phyloP scores from a whole-genome alignment of 2,113 vertebrate species.

The Donacobius atricapilla region DNA sequence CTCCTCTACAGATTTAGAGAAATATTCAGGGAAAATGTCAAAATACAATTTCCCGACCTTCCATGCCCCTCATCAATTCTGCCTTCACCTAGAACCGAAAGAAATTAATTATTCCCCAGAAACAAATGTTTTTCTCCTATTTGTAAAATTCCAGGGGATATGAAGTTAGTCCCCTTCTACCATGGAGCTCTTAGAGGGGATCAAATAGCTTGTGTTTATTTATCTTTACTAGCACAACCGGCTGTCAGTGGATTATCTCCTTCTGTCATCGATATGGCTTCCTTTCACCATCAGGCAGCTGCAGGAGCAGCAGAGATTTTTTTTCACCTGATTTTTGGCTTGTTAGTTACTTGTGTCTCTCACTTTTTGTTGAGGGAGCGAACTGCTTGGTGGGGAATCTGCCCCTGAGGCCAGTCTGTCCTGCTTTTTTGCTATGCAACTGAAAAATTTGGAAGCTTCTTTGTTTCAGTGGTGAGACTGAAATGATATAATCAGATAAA shows the following conservation, averaged over 20 bases:
- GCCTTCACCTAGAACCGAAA: neutral
- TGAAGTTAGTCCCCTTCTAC: neutral
- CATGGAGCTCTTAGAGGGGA: neutral
- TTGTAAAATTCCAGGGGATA: neutral
- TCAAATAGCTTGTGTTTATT: conserved; percentile 35
- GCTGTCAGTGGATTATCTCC: conserved; percentile 51
- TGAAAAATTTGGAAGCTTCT: neutral
- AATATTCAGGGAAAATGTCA: neutral
- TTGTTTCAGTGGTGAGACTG: neutral
- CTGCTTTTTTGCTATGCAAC: neutral
- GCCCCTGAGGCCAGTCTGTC: neutral
- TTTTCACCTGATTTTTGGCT: neutral
- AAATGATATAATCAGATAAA: neutral
- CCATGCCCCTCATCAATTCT: neutral
- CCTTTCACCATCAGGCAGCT: conserved; percentile 22
- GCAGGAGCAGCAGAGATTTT: neutral
- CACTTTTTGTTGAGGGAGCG: neutral
- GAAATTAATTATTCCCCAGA: conserved; percentile 7
- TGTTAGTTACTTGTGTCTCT: neutral
- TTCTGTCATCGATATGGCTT: conserved; percentile 4
- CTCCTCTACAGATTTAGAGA: neutral
- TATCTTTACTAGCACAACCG: conserved; percentile 22
- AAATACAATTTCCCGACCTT: neutral
- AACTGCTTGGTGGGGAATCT: neutral
- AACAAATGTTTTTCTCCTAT: conserved; percentile 5